phyloP scores from a whole-genome alignment of 2,113 vertebrate genomes.

The Oreochromis niloticus region DNA sequence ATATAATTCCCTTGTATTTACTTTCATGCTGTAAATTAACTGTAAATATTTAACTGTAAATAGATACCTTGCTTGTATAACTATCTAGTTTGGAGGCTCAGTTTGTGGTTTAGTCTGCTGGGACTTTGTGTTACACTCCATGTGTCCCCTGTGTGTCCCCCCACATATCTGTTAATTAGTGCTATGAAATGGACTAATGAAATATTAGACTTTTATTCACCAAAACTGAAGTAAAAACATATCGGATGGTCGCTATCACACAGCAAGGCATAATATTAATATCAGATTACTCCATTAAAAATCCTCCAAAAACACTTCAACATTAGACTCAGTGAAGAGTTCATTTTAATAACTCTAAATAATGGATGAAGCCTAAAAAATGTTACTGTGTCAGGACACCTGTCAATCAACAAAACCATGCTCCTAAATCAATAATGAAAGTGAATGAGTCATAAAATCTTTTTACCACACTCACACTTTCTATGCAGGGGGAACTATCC shows the following conservation, averaged over 20 bases:
- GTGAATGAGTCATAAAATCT: fast-evolving
- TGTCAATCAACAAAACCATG: not conserved
- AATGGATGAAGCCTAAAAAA: not conserved
- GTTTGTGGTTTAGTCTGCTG: not conserved
- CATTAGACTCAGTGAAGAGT: not conserved
- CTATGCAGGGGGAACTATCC: not conserved
- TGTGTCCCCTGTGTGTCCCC: not conserved
- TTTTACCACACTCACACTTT: not conserved
- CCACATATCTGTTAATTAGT: not conserved
- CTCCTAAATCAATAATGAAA: not conserved
- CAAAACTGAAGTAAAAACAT: not conserved
- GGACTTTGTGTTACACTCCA: not conserved
- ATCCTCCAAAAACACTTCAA: not conserved
- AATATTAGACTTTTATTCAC: not conserved
- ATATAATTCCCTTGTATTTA: not conserved
- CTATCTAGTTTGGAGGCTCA: not conserved
- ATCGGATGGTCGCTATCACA: not conserved
- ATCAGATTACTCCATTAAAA: not conserved
- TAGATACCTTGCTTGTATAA: not conserved
- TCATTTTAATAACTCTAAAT: not conserved
- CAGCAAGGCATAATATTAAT: not conserved
- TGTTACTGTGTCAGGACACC: not conserved
- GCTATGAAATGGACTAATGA: not conserved
- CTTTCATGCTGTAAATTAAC: not conserved
- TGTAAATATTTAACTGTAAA: not conserved